Conservation (phyloP, 2,113 vertebrate species). For the Ptyas mucosa region DNA sequence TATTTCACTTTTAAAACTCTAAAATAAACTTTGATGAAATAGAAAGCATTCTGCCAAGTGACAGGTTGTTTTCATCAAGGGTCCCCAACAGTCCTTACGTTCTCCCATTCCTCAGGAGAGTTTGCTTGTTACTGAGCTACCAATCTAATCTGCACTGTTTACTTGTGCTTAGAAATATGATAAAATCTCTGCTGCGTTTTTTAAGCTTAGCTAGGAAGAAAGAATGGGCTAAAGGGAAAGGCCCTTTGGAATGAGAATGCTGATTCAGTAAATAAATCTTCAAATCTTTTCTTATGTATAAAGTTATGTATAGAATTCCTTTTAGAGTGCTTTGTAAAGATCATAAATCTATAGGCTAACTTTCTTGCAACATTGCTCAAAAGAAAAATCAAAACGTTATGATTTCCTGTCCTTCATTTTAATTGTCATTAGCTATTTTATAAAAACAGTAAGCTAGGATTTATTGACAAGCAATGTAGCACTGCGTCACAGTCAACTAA, state of each 20-base stretch:
- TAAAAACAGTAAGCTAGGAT: neutral
- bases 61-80: neutral
- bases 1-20: neutral
- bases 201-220: neutral
- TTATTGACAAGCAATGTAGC: neutral
- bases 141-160: neutral
- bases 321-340: neutral
- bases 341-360: neutral
- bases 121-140: neutral
- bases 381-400: neutral
- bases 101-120: neutral
- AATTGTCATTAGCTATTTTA: neutral
- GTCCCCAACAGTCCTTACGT: neutral
- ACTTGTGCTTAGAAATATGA: neutral
- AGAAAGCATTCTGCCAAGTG: neutral
- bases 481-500: neutral
- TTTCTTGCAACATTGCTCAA: neutral
- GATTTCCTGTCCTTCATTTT: neutral
- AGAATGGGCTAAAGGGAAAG: neutral
- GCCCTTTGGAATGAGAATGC: neutral
- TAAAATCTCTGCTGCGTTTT: neutral
- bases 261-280: neutral
- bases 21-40: neutral
- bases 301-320: neutral
- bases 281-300: neutral